These are phyloP conservation scores for Nymphalis io DNA, from an alignment of 1,140 invertebrate genomes.

Conservation along the genomic window DNA sequence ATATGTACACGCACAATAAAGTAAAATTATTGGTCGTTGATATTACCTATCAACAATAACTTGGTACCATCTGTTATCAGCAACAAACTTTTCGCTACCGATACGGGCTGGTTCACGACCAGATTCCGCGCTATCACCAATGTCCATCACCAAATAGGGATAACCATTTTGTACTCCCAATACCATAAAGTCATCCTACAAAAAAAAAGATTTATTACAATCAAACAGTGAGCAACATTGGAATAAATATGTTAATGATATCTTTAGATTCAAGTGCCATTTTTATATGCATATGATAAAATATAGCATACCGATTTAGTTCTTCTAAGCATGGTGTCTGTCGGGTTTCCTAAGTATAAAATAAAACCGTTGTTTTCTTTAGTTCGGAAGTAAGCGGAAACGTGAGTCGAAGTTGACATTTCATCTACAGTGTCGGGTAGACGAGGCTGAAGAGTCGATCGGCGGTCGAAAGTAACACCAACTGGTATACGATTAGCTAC, in stretches of 20 bases:
- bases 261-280: too few relatives aligned
- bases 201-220: too few relatives aligned
- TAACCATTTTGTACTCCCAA: slow-evolving; percentile 94
- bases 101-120: slow-evolving; percentile 83
- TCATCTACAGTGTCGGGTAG: slow-evolving; percentile 91
- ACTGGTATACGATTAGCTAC: slow-evolving; percentile 68
- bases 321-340: slow-evolving; percentile 84
- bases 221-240: too few relatives aligned
- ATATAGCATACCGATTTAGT: slow-evolving; percentile 82
- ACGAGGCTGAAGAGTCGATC: slow-evolving; percentile 91
- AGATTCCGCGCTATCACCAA: slow-evolving; percentile 87
- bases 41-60: slow-evolving; percentile 90
- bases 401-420: slow-evolving; percentile 91
- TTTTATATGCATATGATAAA: slow-evolving; percentile 8
- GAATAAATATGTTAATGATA: too few relatives aligned
- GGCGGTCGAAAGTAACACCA: slow-evolving; percentile 92
- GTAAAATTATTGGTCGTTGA: too few relatives aligned
- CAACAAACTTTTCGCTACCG: slow-evolving; percentile 87
- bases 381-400: slow-evolving; percentile 94
- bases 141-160: slow-evolving; percentile 91
- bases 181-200: slow-evolving; percentile 94
- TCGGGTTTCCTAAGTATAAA: slow-evolving; percentile 94
- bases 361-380: slow-evolving; percentile 90
- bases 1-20: background rate
- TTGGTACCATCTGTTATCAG: slow-evolving; percentile 95